Evolutionary conservation across 2,888 invertebrate genomes (phyloP).

Genomic region (Macaria notata): DNA sequence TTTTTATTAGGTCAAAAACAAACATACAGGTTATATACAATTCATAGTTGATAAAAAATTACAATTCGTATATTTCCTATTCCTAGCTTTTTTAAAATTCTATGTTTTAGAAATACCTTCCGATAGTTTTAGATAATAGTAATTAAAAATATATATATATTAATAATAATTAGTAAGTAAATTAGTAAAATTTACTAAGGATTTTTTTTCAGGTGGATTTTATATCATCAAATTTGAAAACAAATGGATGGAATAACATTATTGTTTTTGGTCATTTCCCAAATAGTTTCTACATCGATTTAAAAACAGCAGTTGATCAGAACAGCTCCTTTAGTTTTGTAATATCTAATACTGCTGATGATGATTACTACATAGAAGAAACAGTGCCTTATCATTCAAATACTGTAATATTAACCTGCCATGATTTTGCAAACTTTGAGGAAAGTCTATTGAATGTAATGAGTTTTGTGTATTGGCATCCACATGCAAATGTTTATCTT

Average conservation of each 20-base stretch:
- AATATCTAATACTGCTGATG: constrained; percentile 41
- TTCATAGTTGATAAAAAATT: no score
- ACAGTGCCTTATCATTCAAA: constrained; percentile 54
- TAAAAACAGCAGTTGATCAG: constrained; percentile 28
- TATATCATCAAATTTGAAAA: constrained; percentile 48
- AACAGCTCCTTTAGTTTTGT: constrained; percentile 45
- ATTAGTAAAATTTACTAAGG: neutral
- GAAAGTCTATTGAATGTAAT: constrained; percentile 47
- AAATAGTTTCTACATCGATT: constrained; percentile 46
- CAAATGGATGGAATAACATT: constrained; percentile 60
- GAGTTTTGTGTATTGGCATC: constrained; percentile 57
- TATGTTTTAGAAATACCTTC: no score
- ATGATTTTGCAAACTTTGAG: constrained; percentile 51
- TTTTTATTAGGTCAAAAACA: no score
- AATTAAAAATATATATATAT: neutral
- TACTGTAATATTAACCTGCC: constrained; percentile 49
- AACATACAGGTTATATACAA: no score
- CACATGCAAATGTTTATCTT: constrained; percentile 51
- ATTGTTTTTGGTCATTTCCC: constrained; percentile 55
- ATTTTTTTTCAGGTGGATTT: constrained; percentile 47
- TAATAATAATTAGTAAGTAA: neutral
- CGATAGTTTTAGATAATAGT: no score
- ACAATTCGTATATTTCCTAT: no score
- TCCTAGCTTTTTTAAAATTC: no score
- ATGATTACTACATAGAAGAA: constrained; percentile 50